Base-by-base conservation (phyloP, 2,888 invertebrate species). In the Platyscelio sp. region DNA sequence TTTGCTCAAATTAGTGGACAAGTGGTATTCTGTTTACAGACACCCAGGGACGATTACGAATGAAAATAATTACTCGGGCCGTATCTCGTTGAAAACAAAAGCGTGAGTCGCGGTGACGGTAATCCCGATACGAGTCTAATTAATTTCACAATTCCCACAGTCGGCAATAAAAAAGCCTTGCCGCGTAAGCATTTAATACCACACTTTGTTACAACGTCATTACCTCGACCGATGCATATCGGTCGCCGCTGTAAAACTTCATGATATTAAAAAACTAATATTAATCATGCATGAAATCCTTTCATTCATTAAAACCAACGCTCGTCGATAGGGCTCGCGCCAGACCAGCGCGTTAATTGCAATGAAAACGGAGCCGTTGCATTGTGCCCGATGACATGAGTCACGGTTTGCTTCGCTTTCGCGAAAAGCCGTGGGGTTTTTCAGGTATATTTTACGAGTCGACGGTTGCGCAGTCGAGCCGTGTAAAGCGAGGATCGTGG, bases 271-370 rank as follows among this genome's bases (percentile, higher is more conserved):
- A 46, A 26, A 61, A 33, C 24, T 13, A 67, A 80, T 81, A 81
- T 81, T 76, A 82, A 82, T 81, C 81, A 75, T 38, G 70, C 76
- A 58, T 82, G 61, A 75, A 82, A 26, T 75, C 56, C 27, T 76
- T 72, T 51, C 67, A 72, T 72, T 80, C 67, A 67, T 72, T 54
- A 43, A 58, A 60, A 24, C 24, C 46, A 61, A 65, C 58, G 38
- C 40, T 54, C 20, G 27, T 20, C 18, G 33, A n/a, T 60, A n/a
- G n/a, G n/a, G n/a, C n/a, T 60, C 15, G 18, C 2, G 9, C 43
- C 24, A 58, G n/a, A 33, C 46, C 33, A 20, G 5, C 20, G 13
- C 46, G 24, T 51, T 77, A 61, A 77, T 61, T 77, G 51, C 61
- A 26, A 56, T 54, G 46, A 33, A 58, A 58, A 6, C 26, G 46